Percentiles rank a stretch among this genome's conserved stretches.
Conservation (phyloP, 1,140 invertebrate genomes). For the Macrostomum lignano region DNA sequence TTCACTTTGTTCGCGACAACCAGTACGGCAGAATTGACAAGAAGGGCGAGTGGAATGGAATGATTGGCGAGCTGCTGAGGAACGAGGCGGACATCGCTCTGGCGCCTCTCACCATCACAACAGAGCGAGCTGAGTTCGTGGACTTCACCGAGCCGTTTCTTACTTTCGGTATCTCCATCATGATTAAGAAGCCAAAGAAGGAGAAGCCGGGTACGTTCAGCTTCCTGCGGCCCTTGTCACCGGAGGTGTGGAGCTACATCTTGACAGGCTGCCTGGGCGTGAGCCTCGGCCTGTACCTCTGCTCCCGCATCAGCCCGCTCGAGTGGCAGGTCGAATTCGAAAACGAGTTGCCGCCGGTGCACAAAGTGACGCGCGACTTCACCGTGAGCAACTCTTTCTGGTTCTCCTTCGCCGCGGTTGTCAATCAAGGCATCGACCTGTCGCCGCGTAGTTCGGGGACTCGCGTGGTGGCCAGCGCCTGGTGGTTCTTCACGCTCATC, state of each 20-base stretch:
- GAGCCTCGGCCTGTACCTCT: conserved; percentile 56
- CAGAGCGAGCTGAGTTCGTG: conserved; percentile 10
- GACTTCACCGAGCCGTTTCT: conserved; percentile 14
- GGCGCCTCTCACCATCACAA: conserved; percentile 13
- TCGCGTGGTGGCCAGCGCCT: conserved; percentile 11
- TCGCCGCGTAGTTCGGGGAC: conserved; percentile 40
- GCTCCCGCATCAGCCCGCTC: conserved; percentile 63
- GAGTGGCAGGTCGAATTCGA: no score
- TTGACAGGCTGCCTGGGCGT: conserved; percentile 51
- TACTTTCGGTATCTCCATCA: conserved; percentile 13
- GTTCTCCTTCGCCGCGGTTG: conserved; percentile 5
- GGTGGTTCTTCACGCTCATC: conserved; percentile 28
- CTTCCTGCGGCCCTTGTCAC: conserved; percentile 65
- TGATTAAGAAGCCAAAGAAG: conserved; percentile 13
- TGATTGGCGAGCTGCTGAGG: conserved; percentile 6
- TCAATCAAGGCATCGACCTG: conserved; percentile 12
- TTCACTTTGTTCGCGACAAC: no score
- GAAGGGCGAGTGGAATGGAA: conserved; percentile 7
- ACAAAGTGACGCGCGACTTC: not conserved
- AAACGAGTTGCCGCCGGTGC: no score
- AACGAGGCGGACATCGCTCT: conserved; percentile 12
- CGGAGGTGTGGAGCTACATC: conserved; percentile 58
- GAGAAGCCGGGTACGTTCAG: conserved; percentile 44
- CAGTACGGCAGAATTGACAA: no score
- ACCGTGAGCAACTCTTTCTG: conserved; percentile 2